Base-by-base conservation (phyloP, 2,797 vertebrate genomes). In the Mallotus villosus region DNA sequence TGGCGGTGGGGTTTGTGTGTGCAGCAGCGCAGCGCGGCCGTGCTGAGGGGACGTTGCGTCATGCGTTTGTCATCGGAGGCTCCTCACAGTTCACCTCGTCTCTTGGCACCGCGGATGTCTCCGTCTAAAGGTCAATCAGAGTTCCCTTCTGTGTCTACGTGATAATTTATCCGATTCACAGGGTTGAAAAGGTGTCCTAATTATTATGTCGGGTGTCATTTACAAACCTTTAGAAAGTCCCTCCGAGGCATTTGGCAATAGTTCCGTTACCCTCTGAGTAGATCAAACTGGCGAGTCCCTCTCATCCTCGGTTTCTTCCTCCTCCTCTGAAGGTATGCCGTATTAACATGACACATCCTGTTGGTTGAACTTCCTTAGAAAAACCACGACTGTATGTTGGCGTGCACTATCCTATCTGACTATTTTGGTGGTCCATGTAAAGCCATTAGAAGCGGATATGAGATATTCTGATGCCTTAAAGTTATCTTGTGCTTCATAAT, bases 41-140 rank as follows among this genome's bases (percentile, higher is more conserved):
- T 87, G 89, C 84, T 86, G 87, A 79, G 87, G 51, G 87, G 51
- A 78, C 75, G 76, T 86, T 89, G 85, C 89, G 85, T 86, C 88
- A 83, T 53, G 17, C 51, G 64, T 78, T 85, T 81, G 76, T 86
- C 82, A 82, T 79, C 79, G 68, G 74, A 83, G 82, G 81, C 86
- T 77, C 59, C 68, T 16, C 46, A 63, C 73, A 83, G 78, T 81
- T 85, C 83, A 80, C 70, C 61, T 34, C 49, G 14, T 78, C 76
- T 77, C 62, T 37, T 0, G 32, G 70, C 67, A 8, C 63, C 6
- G 46, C 21, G 74, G 73, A 65, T 19, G 27, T 70, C 78, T 81
- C 49, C 24, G 71, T 78, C 71, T 34, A 53, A 80, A 85, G 78
- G 77, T 81, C 80, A 71, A 85, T 84, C 79, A 57, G 78, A n/a